Base-by-base conservation (phyloP, 2,797 vertebrate species). In the Synanceia verrucosa region DNA sequence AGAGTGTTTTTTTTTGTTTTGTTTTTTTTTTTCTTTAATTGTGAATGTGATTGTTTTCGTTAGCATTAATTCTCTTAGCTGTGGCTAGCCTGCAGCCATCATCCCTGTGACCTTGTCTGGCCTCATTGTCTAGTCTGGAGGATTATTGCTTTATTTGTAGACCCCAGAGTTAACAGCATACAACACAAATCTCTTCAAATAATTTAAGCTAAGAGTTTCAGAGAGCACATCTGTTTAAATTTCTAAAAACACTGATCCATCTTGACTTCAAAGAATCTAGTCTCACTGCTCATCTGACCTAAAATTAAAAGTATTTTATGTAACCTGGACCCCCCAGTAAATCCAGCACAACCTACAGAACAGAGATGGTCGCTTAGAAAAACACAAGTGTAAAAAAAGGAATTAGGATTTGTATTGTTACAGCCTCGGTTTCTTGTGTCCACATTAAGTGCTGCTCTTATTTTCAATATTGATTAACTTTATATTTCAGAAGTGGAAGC, bases 61-160 rank as follows among this genome's bases (percentile, higher is more conserved):
- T 60, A 12, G 39, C 62, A 65, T 70, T 82, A 79, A 71, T 65
- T 66, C 26, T 52, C 14, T 61, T 46, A 70, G 56, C 66, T 11
- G 9, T 12, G 26, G 51, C 46, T 31, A 39, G 46, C 53, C 60
- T 61, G 47, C 62, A 65, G 63, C 46, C 26, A 33, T 76, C 65
- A 59, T 82, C 73, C 36, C 58, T 28, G 37, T 84, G 68, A 86
- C 84, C 76, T 47, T 60, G 46, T 51, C 37, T 72, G 31, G 70
- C 55, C 70, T 58, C 4, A n/a, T 39, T 85, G 79, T 90, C 81
- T 84, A 65, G 75, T 50, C 65, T 44, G 51, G 39, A 58, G 77
- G 85, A 91, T 89, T 88, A 85, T 57, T 43, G 46, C 1, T 58
- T 70, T 53, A 67, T 74, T 71, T 70, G 52, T 51, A 43, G 50